Percentiles rank a stretch among this genome's conserved stretches.
Evolutionary conservation across 1,140 invertebrate genomes (phyloP).

Genomic region (Nephila pilipes): DNA sequence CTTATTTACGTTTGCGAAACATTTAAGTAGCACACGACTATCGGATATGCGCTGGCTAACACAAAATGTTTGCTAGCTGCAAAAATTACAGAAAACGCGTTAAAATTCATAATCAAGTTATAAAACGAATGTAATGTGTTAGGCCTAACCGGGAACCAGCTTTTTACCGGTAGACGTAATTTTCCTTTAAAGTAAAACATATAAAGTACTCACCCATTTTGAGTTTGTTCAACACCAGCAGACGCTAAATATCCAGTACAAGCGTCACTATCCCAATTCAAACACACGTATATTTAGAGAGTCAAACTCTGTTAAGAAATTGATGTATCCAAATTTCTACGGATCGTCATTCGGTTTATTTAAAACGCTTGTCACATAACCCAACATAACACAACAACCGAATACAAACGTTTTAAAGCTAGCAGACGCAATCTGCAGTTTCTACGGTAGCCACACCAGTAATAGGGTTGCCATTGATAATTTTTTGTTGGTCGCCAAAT

Average conservation of each 20-base stretch:
- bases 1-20: background rate
- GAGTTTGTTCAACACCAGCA: background rate
- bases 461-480: slow-evolving; percentile 20
- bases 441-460: slow-evolving; percentile 34
- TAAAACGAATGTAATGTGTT: background rate
- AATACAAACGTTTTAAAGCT: background rate
- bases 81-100: background rate
- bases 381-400: background rate
- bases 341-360: slow-evolving; percentile 37
- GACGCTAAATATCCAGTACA: slow-evolving; percentile 21
- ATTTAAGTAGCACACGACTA: background rate
- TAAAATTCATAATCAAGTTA: slow-evolving; percentile 1
- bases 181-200: slow-evolving; percentile 35
- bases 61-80: background rate
- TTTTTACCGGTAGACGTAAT: slow-evolving; percentile 52
- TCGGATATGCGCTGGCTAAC: background rate
- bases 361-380: slow-evolving; percentile 29
- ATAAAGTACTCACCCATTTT: slow-evolving; percentile 47
- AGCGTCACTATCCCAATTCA: background rate
- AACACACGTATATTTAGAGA: background rate
- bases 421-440: slow-evolving; percentile 49
- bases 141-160: slow-evolving; percentile 24
- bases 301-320: background rate
- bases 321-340: slow-evolving; percentile 33
- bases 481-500: background rate